Evolutionary conservation across 2,113 vertebrate genomes (phyloP).

Genomic region (Sinocyclocheilus anshuiensis): DNA sequence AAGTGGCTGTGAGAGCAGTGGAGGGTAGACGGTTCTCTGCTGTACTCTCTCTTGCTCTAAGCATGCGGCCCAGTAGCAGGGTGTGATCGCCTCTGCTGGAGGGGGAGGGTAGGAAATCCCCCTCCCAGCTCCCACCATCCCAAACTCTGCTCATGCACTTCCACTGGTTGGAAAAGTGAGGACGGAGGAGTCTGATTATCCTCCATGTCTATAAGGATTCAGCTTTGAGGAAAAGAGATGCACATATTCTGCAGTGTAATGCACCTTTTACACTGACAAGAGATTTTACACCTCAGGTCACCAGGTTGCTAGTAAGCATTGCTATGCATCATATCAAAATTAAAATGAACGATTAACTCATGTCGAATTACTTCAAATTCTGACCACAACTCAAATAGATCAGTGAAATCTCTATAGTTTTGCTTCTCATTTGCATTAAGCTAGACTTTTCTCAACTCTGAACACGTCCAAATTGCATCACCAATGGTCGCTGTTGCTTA

Average conservation of each 20-base stretch:
- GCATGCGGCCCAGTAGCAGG: conserved; percentile 20
- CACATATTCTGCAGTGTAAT: not conserved
- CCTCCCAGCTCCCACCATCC: conserved; percentile 39
- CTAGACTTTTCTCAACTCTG: not conserved
- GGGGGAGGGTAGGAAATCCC: conserved; percentile 45
- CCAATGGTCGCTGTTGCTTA: not conserved
- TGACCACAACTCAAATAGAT: not conserved
- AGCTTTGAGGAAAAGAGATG: conserved; percentile 6
- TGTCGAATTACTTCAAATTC: not conserved
- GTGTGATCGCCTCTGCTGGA: conserved; percentile 43
- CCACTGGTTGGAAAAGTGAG: conserved; percentile 21
- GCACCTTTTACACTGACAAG: not conserved
- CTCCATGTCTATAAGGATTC: not conserved
- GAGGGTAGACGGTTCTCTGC: conserved; percentile 45
- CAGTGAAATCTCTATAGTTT: not conserved
- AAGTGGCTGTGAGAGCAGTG: conserved; percentile 53
- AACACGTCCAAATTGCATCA: not conserved
- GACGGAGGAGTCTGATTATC: not conserved
- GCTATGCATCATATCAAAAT: not conserved
- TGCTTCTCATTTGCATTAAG: not conserved
- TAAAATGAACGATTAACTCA: not conserved
- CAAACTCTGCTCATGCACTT: conserved; percentile 41
- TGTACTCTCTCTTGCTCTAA: conserved; percentile 27
- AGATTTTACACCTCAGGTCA: not conserved
- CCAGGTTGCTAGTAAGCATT: not conserved